Conservation (phyloP, 2,888 invertebrate genomes). For the Tenthredo amoena region DNA sequence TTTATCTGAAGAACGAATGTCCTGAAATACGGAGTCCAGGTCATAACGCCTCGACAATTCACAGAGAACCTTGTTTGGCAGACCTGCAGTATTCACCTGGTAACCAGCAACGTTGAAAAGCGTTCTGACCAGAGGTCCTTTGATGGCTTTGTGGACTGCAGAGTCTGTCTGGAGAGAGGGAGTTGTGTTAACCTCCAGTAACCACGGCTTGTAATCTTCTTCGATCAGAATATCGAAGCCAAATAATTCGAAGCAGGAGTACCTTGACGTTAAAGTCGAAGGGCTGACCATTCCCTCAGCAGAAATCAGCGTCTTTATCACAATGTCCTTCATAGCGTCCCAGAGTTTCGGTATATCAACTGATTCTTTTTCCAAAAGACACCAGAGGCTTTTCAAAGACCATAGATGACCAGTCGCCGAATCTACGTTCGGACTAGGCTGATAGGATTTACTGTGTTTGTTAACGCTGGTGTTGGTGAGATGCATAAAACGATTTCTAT, state of each 20-base stretch:
- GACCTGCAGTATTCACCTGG: conserved; percentile 84
- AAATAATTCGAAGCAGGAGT: conserved; percentile 93
- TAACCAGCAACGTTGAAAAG: conserved; percentile 83
- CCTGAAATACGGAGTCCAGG: conserved; percentile 23
- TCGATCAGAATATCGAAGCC: conserved; percentile 96
- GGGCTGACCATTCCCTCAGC: conserved; percentile 88
- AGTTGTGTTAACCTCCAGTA: conserved; percentile 88
- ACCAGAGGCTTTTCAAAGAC: conserved; percentile 88
- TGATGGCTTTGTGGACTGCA: conserved; percentile 81
- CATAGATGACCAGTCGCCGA: conserved; percentile 96
- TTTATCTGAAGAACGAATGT: background rate
- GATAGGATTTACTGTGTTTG: conserved; percentile 89
- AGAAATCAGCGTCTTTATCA: conserved; percentile 94
- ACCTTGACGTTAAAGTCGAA: conserved; percentile 86
- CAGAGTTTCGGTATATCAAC: conserved; percentile 88
- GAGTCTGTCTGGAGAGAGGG: conserved; percentile 78
- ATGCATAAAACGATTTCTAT: conserved; percentile 92
- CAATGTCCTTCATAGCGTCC: conserved; percentile 90
- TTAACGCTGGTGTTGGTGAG: conserved; percentile 94
- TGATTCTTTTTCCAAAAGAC: conserved; percentile 84
- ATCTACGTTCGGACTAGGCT: conserved; percentile 92
- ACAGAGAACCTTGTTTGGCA: background rate
- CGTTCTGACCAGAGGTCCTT: conserved; percentile 82
- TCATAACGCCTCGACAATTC: conserved; percentile 27
- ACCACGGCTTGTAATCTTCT: conserved; percentile 93